A percentile compares a stretch with the other conserved stretches of the same genome.
phyloP scores from a whole-genome alignment of 2,797 vertebrate species.

The Pangasius krempfi region DNA sequence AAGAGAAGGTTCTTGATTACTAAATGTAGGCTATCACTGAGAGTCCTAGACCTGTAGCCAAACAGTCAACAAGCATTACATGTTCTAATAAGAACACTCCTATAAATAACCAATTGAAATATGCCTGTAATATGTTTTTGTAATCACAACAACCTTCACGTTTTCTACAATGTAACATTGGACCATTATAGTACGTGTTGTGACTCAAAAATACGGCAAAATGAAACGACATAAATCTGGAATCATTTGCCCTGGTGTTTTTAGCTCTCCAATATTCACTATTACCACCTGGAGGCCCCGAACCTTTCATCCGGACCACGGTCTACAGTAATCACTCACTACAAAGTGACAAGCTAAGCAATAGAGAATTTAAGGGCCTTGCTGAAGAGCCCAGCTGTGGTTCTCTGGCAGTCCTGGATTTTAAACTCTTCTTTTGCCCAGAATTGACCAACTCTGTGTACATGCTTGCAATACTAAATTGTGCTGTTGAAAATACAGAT shows the following conservation, averaged over 20 bases:
- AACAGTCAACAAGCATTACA: conserved; percentile 12
- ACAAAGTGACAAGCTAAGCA: neutral
- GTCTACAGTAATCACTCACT: neutral
- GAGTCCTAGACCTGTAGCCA: conserved; percentile 16
- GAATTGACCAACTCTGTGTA: neutral
- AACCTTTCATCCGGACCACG: neutral
- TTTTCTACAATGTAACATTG: too few species aligned
- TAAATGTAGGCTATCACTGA: neutral
- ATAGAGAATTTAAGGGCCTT: too few species aligned
- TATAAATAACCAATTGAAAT: conserved; percentile 28
- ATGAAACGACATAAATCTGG: neutral
- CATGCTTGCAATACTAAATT: too few species aligned
- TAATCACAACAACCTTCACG: conserved; percentile 8
- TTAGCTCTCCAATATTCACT: neutral
- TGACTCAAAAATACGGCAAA: neutral
- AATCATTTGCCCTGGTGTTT: neutral
- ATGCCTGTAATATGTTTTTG: neutral
- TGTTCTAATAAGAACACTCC: neutral
- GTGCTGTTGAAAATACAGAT: neutral
- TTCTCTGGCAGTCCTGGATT: neutral
- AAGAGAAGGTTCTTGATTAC: conserved; percentile 23
- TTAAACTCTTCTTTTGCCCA: neutral
- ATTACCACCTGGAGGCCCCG: too few species aligned
- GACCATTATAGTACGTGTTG: too few species aligned
- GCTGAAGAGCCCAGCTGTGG: neutral